These are phyloP conservation scores for Dendrolimus pini DNA, from an alignment of 2,888 invertebrate species.

Conservation along the genomic window DNA sequence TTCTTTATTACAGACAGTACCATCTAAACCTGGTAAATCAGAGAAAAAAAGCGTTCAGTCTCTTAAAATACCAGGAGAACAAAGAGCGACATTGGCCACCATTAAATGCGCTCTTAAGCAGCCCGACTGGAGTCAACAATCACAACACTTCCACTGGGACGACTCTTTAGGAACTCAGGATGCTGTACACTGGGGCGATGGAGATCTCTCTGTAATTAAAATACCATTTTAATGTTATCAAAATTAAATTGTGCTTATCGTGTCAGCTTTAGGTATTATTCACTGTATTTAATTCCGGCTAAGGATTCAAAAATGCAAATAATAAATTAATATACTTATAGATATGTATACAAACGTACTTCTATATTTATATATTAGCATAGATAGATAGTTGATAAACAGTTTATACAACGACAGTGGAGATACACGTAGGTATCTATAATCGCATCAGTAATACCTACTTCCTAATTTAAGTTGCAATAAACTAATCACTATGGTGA, in stretches of 20 bases:
- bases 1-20: conserved; percentile 17
- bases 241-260: no score
- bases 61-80: conserved; percentile 32
- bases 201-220: conserved; percentile 51
- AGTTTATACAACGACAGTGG: no score
- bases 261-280: no score
- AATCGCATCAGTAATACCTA: no score
- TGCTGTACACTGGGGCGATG: conserved; percentile 62
- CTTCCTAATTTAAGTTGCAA: no score
- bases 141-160: conserved; percentile 76
- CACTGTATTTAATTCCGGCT: no score
- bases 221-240: not conserved
- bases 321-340: no score
- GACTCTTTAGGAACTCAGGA: conserved; percentile 55
- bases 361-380: not conserved
- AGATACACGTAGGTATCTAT: no score
- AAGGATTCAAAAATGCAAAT: no score
- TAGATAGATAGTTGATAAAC: not conserved
- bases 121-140: conserved; percentile 73
- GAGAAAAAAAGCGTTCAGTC: conserved; percentile 39
- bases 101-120: conserved; percentile 59
- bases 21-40: conserved; percentile 30
- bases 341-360: not conserved
- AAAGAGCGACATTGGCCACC: conserved; percentile 56
- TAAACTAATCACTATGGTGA: no score